These are phyloP conservation scores for Zosterops lateralis DNA, from an alignment of 2,113 vertebrate genomes.

Conservation along the genomic window DNA sequence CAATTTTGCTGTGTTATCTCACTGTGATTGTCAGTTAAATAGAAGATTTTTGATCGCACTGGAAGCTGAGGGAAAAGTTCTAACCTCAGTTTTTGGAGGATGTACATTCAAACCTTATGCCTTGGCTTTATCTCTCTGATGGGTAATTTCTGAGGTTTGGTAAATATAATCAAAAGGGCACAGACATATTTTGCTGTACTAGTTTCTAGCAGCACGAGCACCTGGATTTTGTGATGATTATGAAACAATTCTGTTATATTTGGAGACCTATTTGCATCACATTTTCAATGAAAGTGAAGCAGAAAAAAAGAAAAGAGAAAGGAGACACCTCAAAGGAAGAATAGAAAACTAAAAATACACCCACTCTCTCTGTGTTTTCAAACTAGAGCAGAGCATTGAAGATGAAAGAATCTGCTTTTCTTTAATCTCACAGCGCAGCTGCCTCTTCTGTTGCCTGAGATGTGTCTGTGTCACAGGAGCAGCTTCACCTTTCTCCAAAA, in stretches of 20 bases:
- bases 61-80: background rate
- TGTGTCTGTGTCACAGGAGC: background rate
- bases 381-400: background rate
- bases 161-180: background rate
- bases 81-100: background rate
- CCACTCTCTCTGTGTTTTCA: background rate
- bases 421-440: conserved; percentile 39
- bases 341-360: conserved; percentile 16
- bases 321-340: background rate
- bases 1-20: background rate
- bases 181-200: background rate
- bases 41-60: background rate
- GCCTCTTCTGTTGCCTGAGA: conserved; percentile 1
- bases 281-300: background rate
- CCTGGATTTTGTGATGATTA: background rate
- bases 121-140: background rate
- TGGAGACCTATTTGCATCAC: background rate
- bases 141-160: background rate
- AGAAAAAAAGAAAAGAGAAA: background rate
- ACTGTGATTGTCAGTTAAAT: background rate
- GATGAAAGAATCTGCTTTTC: conserved; percentile 38
- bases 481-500: conserved; percentile 27
- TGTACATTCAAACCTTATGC: background rate
- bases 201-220: background rate
- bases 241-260: background rate